These are phyloP conservation scores for Pyrocoelia pectoralis DNA, from an alignment of 2,888 invertebrate species.

Conservation along the genomic window DNA sequence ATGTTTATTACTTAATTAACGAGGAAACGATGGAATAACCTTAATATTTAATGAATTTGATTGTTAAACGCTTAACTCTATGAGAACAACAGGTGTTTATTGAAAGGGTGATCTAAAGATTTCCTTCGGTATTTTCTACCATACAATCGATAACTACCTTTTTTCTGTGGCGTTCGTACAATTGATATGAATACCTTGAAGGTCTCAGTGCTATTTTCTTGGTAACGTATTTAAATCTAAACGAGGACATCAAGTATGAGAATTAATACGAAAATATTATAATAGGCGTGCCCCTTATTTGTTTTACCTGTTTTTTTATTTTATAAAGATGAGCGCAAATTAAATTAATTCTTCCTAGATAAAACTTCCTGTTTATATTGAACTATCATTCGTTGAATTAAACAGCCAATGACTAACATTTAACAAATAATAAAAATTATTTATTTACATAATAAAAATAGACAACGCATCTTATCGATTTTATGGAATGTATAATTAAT, in stretches of 20 bases:
- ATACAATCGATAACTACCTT: no score
- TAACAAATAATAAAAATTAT: background rate
- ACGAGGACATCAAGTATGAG: slow-evolving; percentile 28
- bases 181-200: slow-evolving; percentile 28
- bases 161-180: slow-evolving; percentile 1
- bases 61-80: background rate
- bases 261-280: slow-evolving; percentile 25
- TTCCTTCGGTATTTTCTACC: background rate
- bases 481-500: no score
- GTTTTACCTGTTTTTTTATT: slow-evolving; percentile 10
- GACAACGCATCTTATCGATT: no score
- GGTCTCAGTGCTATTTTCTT: slow-evolving; percentile 32
- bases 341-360: slow-evolving; percentile 8
- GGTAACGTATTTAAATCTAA: slow-evolving; percentile 16
- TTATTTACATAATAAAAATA: background rate
- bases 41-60: background rate
- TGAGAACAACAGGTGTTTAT: background rate
- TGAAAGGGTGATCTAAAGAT: background rate
- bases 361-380: slow-evolving; percentile 5
- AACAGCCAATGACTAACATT: slow-evolving; percentile 3
- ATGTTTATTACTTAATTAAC: slow-evolving; percentile 3
- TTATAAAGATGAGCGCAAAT: background rate
- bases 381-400: slow-evolving; percentile 2
- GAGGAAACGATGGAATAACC: background rate
- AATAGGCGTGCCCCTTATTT: slow-evolving; percentile 26